Percentiles rank a stretch among this genome's conserved stretches.
Conservation (phyloP, 2,888 invertebrate species). For the Gisinianus flammeolus region DNA sequence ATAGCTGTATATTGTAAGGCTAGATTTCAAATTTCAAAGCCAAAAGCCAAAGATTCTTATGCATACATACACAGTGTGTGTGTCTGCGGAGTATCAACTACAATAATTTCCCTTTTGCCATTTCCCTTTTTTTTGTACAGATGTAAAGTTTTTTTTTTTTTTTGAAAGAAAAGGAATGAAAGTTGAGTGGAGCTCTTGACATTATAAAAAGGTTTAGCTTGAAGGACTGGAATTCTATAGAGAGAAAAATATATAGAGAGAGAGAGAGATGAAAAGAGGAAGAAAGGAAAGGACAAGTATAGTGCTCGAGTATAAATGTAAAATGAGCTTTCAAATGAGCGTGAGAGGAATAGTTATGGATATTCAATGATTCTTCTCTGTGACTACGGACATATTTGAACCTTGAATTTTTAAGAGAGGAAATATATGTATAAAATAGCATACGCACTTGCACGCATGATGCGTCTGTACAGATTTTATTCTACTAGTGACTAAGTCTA, state of each 20-base stretch:
- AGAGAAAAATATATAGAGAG: too few relatives aligned
- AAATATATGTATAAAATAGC: conserved; percentile 11
- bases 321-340: conserved; percentile 14
- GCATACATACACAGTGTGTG: too few relatives aligned
- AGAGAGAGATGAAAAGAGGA: neutral
- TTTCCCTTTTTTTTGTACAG: neutral
- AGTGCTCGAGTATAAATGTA: conserved; percentile 2
- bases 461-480: too few relatives aligned
- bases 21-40: neutral
- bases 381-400: neutral
- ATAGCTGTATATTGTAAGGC: neutral
- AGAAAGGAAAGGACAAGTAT: neutral
- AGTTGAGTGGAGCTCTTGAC: neutral
- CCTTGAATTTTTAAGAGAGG: neutral
- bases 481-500: too few relatives aligned
- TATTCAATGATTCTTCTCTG: conserved; percentile 3
- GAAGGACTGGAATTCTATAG: too few relatives aligned
- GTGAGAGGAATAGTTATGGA: conserved; percentile 19
- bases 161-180: neutral
- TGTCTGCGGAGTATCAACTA: neutral
- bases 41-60: too few relatives aligned
- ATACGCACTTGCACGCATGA: too few relatives aligned
- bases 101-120: neutral
- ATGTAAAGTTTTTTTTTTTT: too few relatives aligned
- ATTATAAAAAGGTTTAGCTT: neutral